Base-by-base conservation (phyloP, 1,140 invertebrate species). In the Rhyacophila brunnea region DNA sequence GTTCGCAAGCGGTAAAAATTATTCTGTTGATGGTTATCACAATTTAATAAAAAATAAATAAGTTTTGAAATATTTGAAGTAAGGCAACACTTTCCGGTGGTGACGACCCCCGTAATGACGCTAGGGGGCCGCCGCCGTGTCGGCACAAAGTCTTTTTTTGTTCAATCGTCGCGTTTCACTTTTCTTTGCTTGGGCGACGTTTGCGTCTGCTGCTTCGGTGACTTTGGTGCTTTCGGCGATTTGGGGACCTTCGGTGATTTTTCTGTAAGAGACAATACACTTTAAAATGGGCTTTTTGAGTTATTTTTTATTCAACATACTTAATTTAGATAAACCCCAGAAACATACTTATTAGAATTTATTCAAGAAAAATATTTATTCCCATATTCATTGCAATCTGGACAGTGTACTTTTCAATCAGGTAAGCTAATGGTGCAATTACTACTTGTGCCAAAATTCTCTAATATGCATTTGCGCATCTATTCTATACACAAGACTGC, bases 121-220 rank as follows among this genome's bases (percentile, higher is more conserved):
- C 20, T 28, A 13, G 13, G 10, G 4, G 11, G 20, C 47, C 20
- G 13, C 2, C 32, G 28, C 32, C 23, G 20, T n/a, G 10, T n/a
- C 15, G 10, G 10, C 44, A 46, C 44, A 14, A 19, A 23, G 28
- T 49, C 10, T 45, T 11, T 14, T 19, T 47, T 49, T 34, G 13
- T 49, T 66, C 53, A 66, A 62, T 68, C 71, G 67, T 83, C 81
- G 71, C 74, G 35, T 74, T 74, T 66, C 7, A 74, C 70, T 72
- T 82, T 83, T 52, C 81, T 73, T 66, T 82, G 81, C 67, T 77
- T 79, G 50, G 82, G 81, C 60, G 81, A 83, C 59, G 81, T 79
- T 69, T 81, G 23, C 59, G 81, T 79, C 69, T 81, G 23, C 23
- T 28, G 23, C 9, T 28, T 28, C 23, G 23, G 23, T 28, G 23